Base-by-base conservation (phyloP, 2,113 vertebrate genomes). In the Mesembrinibis cayennensis region DNA sequence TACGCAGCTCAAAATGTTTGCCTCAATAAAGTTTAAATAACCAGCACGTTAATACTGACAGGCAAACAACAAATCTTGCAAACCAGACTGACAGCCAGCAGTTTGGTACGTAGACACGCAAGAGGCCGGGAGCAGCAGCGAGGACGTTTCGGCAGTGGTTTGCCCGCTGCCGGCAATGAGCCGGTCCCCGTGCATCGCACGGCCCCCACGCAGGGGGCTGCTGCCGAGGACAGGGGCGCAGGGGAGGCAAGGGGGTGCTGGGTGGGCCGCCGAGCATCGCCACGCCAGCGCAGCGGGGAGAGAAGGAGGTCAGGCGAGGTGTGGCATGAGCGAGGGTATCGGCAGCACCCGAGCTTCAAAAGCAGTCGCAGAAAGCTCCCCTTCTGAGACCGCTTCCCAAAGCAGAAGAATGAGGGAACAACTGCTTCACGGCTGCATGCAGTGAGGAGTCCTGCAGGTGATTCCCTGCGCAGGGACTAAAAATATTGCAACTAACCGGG, bases 111-210 rank as follows among this genome's bases (percentile, higher is more conserved):
- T 6, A 34, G 0, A 3, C 3, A 14, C 0, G 1, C 11, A 2
- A 30, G 59, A 49, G 45, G 66, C 42, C 27, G 3, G 52, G 32
- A 56, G 5, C 7, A 81, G 86, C 49, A 62, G 17, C 0, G 3
- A 47, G 50, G 44, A 12, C 0, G 0, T 36, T 38, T 23, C 20
- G 3, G 2, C 0, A 5, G 45, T 1, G 30, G 20, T 53, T 66
- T 53, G 29, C 59, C 67, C 11, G 1, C 2, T 2, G 56, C 10
- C 10, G 3, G 32, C 49, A 7, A 5, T 0, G 16, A 44, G 10
- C 42, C 52, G 2, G 4, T 47, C 23, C n/a, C 4, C 32, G 27
- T 0, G 2, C 67, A 0, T 6, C 0, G 34, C 11, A 0, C 0
- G 2, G 45, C 16, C 40, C 20, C 21, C 1, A 1, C 62, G 9